Conservation (phyloP, 2,113 vertebrate species). For the Carassius gibelio region DNA sequence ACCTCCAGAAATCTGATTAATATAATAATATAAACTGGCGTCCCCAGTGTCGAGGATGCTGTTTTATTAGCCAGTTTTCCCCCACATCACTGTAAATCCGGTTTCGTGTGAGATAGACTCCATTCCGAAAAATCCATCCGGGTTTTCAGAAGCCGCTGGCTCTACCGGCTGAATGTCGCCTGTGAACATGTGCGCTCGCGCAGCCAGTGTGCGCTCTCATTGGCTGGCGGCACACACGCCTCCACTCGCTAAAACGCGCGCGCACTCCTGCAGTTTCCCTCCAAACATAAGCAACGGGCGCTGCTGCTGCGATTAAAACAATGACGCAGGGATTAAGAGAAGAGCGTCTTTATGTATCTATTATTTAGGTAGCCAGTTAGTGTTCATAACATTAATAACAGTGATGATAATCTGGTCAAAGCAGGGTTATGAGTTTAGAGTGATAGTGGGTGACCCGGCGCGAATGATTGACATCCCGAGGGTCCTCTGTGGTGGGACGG, state of each 20-base stretch:
- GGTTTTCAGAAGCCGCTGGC: constrained; percentile 45
- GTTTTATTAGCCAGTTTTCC: not conserved
- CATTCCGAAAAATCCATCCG: constrained; percentile 57
- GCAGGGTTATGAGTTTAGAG: too few species aligned
- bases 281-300: constrained; percentile 54
- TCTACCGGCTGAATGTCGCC: constrained; percentile 80
- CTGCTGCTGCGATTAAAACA: constrained; percentile 71
- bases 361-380: not conserved
- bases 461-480: not conserved
- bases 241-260: constrained; percentile 66
- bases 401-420: not conserved
- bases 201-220: constrained; percentile 66
- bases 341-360: constrained; percentile 38
- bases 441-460: not conserved
- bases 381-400: not conserved
- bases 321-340: constrained; percentile 73
- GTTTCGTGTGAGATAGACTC: constrained; percentile 30
- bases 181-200: constrained; percentile 83
- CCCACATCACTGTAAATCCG: constrained; percentile 57
- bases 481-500: not conserved
- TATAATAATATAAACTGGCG: too few species aligned
- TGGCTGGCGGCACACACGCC: constrained; percentile 75
- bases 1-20: too few species aligned
- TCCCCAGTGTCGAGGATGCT: not conserved
- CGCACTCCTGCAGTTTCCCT: constrained; percentile 64